Evolutionary conservation across 1,140 invertebrate species (phyloP), one percentile per base, ranked within the genome.

Genomic region (Brachionus sp.): DNA sequence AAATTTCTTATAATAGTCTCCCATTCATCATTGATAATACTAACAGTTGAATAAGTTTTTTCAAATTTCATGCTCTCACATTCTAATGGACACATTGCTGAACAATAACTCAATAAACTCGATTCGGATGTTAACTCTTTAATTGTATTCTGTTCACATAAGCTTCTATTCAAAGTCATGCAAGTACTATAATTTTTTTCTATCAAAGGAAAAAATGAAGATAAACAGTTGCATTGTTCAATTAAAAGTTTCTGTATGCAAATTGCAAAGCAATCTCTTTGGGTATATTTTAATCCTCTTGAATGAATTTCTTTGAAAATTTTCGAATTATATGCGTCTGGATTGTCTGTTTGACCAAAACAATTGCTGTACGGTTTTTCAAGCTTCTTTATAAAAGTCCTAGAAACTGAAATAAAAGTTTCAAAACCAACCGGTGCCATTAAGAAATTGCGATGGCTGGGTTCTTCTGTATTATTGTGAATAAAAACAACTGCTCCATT

Each of bases 281-380:
- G 35, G 9, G 5, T 70, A 9, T 70, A 70, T 16, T 16, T 37
- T n/a, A 37, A 37, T 16, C 29, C 16, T 19, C 16, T 39, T 1
- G 16, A 19, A 39, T 70, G 66, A 44, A 39, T 70, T 1, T 4
- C 5, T 39, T 70, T 70, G 19, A 37, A 70, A 16, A 37, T 39
- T 39, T 39, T 16, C 16, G 66, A 70, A 16, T 4, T n/a, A 16
- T 39, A 70, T 9, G 33, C 37, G n/a, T 39, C n/a, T 6, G 33
- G 16, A 3, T 70, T 12, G 5, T 53, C 53, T 16, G 53, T 78
- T 5, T 53, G 16, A 37, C 37, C 37, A 50, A 33, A 33, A 39
- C 75, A 78, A 23, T 78, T 16, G 16, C 13, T 53, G 23, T 78
- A 78, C 2, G 75, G 75, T 19, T 78, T 78, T 33, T 42, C 16